These are phyloP conservation scores for Contarinia nasturtii DNA, from an alignment of 1,140 invertebrate species.

Conservation along the genomic window DNA sequence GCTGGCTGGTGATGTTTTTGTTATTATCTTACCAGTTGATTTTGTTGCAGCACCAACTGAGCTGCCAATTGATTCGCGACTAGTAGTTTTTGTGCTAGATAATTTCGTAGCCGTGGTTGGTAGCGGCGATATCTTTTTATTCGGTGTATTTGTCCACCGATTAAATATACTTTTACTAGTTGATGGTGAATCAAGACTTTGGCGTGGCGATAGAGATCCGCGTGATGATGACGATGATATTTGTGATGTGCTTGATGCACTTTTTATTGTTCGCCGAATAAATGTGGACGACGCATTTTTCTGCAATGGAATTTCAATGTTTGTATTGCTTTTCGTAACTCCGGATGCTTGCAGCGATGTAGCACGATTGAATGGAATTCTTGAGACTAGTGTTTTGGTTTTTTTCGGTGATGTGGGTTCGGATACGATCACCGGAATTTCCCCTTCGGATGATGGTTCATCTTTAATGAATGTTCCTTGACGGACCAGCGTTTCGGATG, in stretches of 20 bases:
- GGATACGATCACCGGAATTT: conserved; percentile 26
- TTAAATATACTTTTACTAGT: background rate
- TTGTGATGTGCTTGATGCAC: background rate
- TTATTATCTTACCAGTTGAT: too few species aligned
- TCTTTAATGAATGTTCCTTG: conserved; percentile 82
- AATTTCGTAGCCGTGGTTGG: conserved; percentile 2
- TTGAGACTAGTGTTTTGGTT: conserved; percentile 24
- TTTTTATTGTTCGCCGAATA: background rate
- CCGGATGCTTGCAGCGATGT: background rate
- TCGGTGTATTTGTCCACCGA: too few species aligned
- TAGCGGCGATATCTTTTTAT: background rate
- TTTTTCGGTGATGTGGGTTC: conserved; percentile 21
- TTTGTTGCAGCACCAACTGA: too few species aligned
- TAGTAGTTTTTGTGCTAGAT: conserved; percentile 5
- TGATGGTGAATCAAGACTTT: background rate
- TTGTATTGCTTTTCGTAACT: background rate
- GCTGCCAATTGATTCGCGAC: background rate
- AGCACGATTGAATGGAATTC: conserved; percentile 13
- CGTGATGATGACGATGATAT: conserved; percentile 1
- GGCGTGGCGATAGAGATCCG: background rate
- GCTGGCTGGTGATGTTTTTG: too few species aligned
- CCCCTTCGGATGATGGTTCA: conserved; percentile 29
- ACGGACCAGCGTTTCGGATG: conserved; percentile 33
- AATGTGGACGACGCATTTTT: background rate
- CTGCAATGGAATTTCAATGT: conserved; percentile 2